A percentile compares a stretch with the other conserved stretches of the same genome.
Evolutionary conservation across 1,140 invertebrate species (phyloP).

Genomic region (Samia ricini): DNA sequence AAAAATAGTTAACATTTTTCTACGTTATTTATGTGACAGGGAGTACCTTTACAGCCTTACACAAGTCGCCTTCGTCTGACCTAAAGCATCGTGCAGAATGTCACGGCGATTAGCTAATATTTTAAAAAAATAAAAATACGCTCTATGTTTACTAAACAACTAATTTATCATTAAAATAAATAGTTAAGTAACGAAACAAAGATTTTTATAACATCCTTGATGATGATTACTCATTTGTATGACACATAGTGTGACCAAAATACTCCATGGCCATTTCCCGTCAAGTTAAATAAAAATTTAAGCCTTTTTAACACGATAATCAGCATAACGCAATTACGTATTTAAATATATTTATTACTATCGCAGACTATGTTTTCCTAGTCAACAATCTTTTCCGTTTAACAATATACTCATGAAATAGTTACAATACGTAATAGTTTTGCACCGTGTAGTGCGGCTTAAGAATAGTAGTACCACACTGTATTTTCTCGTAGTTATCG

Average conservation of each 20-base stretch:
- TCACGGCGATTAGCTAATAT: conserved; percentile 47
- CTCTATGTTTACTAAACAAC: conserved; percentile 19
- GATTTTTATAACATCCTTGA: neutral
- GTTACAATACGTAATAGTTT: too few relatives aligned
- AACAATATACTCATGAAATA: too few relatives aligned
- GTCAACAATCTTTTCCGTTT: too few relatives aligned
- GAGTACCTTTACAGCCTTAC: neutral
- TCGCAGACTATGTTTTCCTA: too few relatives aligned
- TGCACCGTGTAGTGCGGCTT: too few relatives aligned
- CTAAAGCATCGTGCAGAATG: conserved; percentile 45
- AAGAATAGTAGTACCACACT: too few relatives aligned
- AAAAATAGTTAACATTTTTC: neutral
- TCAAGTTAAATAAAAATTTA: neutral
- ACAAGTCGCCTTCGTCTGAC: conserved; percentile 38
- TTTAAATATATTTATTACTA: too few relatives aligned
- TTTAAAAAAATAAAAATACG: conserved; percentile 1
- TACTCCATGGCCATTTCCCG: neutral
- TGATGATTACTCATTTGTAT: neutral
- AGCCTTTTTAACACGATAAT: neutral
- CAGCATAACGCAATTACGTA: too few relatives aligned
- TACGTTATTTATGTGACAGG: neutral
- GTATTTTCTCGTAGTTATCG: too few relatives aligned
- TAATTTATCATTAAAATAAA: neutral
- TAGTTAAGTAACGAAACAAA: neutral
- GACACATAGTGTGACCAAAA: neutral